Conservation (phyloP, 2,888 invertebrate species). For the Drosophila dives region DNA sequence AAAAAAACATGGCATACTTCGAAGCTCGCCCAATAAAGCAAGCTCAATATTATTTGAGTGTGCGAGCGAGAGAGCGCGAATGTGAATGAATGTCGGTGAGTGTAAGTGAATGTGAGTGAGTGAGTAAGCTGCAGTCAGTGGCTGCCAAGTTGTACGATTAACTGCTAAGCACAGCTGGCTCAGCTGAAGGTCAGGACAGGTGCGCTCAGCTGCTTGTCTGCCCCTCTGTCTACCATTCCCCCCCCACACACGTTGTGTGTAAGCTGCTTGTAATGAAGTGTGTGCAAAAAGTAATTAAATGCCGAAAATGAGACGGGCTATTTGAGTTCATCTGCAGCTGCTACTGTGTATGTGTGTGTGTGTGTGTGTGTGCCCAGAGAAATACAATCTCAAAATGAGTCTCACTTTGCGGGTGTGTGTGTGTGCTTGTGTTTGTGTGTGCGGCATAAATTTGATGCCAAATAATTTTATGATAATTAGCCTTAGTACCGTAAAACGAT, state of each 20-base stretch:
- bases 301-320: conserved; percentile 74
- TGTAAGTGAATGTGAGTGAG: conserved; percentile 13
- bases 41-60: conserved; percentile 58
- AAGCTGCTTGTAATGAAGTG: conserved; percentile 73
- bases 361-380: background rate
- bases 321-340: conserved; percentile 51
- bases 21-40: conserved; percentile 64
- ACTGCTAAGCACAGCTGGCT: conserved; percentile 61
- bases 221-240: background rate
- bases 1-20: conserved; percentile 60
- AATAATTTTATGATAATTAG: conserved; percentile 80
- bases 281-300: conserved; percentile 77
- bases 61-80: conserved; percentile 25
- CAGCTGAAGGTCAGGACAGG: conserved; percentile 41
- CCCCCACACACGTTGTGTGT: conserved; percentile 15
- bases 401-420: conserved; percentile 1
- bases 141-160: conserved; percentile 52
- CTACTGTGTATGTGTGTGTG: conserved; percentile 12
- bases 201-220: conserved; percentile 18
- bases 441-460: conserved; percentile 67
- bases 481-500: conserved; percentile 74
- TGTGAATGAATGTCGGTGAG: conserved; percentile 1
- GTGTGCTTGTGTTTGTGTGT: conserved; percentile 28
- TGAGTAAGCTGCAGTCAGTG: conserved; percentile 35
- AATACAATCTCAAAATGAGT: conserved; percentile 11